Base-by-base conservation (phyloP, 2,888 invertebrate species). In the Aporophyla nigra region DNA sequence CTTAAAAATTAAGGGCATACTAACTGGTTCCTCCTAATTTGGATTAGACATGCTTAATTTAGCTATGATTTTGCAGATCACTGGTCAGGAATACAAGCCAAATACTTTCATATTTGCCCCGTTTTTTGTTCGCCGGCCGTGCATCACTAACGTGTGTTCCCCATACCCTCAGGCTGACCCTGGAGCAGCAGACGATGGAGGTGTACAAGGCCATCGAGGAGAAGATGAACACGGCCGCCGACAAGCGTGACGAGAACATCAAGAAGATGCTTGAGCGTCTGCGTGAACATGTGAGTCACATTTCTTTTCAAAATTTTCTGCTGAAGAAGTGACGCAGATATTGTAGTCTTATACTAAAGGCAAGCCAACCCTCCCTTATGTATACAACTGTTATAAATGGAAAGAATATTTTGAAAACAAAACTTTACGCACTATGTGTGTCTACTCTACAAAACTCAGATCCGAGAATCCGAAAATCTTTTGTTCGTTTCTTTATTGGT, bases 201-300 rank as follows among this genome's bases (percentile, higher is more conserved):
- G 98, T 99, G 82, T 98, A 98, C 95, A 97, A 97, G 92, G 98
- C 98, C 86, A 98, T 99, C 87, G 98, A 98, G 91, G 98, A 98
- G 93, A 99, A 98, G 96, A 97, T 99, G 96, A 98, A 98, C 96
- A 98, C 98, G 86, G 99, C 99, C 85, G 98, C 98, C 77, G 98
- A 98, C 91, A 98, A 99, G 94, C 98, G 99, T 85, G 99, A 99
- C 93, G 98, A 98, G 93, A 98, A 99, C 93, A 98, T 99, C 89
- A 98, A 98, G 96, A 98, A 98, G 95, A 98, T 99, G 98, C 97
- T 99, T 89, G 98, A 99, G 89, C 98, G 99, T 88, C 98, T 99
- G 81, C 98, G 98, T 95, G 99, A 99, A 94, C 99, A 99, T 95
- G 99, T 99, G 93, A 98, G 81, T 74, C 12, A 2, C 24, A 16